phyloP scores from a whole-genome alignment of 2,113 vertebrate genomes.

The Mus musculus region DNA sequence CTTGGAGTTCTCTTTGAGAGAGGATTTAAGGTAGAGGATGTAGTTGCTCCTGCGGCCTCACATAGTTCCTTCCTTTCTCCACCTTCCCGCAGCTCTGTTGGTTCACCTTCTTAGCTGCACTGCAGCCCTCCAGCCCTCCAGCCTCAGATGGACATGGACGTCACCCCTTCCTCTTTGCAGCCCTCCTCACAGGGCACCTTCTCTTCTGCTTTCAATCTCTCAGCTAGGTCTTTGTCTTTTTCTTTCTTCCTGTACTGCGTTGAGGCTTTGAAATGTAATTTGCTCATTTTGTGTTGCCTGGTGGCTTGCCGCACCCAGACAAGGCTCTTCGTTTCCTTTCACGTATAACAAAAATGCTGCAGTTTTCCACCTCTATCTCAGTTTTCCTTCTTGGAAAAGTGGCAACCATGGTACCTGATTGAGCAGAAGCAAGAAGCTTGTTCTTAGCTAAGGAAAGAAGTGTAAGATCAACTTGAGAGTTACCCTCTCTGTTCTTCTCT shows the following conservation, averaged over 20 bases:
- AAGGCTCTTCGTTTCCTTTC: background rate
- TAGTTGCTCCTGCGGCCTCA: background rate
- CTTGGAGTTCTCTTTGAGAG: background rate
- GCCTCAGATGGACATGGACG: rapidly evolving
- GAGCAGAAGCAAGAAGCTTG: background rate
- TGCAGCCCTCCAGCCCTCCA: background rate
- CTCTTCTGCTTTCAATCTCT: background rate
- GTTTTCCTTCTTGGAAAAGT: background rate
- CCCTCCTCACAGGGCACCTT: background rate
- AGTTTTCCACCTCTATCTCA: background rate
- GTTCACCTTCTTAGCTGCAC: too few relatives aligned
- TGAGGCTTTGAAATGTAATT: background rate
- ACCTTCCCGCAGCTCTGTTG: background rate
- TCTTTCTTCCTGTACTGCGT: background rate
- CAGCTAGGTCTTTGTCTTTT: background rate
- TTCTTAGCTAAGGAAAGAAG: background rate
- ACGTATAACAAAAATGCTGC: background rate
- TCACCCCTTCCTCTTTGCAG: too few relatives aligned
- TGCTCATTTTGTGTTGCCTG: background rate
- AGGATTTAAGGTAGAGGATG: background rate
- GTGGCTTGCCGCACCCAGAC: background rate
- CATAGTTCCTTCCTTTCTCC: background rate
- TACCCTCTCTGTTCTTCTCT: too few relatives aligned
- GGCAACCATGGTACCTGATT: background rate
- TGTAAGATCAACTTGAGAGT: background rate